A percentile compares a stretch with the other conserved stretches of the same genome.
phyloP scores from a whole-genome alignment of 2,888 invertebrate genomes.

The Thymelicus acteon region DNA sequence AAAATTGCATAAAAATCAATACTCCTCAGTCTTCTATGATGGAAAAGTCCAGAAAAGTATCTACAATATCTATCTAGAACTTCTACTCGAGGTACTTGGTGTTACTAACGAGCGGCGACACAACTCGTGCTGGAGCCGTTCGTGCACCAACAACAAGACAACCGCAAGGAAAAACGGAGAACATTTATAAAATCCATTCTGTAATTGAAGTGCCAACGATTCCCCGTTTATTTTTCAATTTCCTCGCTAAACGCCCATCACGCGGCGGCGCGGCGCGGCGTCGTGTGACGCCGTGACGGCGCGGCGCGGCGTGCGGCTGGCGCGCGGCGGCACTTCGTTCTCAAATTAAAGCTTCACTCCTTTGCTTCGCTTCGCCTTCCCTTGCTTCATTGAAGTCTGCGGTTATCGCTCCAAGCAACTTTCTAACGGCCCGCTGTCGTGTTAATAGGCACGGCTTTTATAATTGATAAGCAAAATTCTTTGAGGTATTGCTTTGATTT shows the following conservation, averaged over 20 bases:
- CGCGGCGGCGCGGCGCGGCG: constrained; percentile 2
- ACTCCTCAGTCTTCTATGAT: no score
- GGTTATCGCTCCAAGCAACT: constrained; percentile 4
- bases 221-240: constrained; percentile 16
- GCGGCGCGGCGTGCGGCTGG: background rate
- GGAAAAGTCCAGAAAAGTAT: no score
- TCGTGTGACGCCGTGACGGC: background rate
- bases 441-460: constrained; percentile 7
- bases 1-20: no score
- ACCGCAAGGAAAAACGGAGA: background rate
- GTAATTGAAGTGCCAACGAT: constrained; percentile 7
- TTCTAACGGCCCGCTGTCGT: constrained; percentile 3
- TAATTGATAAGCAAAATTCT: constrained; percentile 18
- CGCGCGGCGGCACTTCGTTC: constrained; percentile 1
- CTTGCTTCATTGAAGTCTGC: constrained; percentile 12
- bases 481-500: background rate
- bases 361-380: constrained; percentile 1
- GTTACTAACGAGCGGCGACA: background rate
- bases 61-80: background rate
- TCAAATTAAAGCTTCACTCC: constrained; percentile 8
- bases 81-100: background rate
- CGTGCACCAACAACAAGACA: background rate
- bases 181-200: constrained; percentile 7
- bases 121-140: background rate
- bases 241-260: constrained; percentile 12